Percentiles rank a stretch among this genome's conserved stretches.
Conservation (phyloP, 2,888 invertebrate genomes). For the Pseudanteris insignis region DNA sequence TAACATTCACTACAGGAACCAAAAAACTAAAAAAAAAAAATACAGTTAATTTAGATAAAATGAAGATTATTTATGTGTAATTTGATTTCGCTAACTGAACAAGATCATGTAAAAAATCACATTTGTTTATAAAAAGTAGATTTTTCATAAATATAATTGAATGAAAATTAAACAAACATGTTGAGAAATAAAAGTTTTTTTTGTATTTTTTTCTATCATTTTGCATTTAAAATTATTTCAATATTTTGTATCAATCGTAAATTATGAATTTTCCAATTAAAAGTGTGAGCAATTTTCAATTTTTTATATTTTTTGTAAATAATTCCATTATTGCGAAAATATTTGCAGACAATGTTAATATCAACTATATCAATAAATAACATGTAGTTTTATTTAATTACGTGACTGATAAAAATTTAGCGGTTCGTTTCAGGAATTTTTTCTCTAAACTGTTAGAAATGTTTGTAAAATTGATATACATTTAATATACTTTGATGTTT, state of each 20-base stretch:
- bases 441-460: too few relatives aligned
- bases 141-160: neutral
- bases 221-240: neutral
- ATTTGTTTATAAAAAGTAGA: neutral
- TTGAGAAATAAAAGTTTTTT: neutral
- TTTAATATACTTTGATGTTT: too few relatives aligned
- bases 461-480: too few relatives aligned
- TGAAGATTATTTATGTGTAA: neutral
- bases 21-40: too few relatives aligned
- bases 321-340: neutral
- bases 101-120: neutral
- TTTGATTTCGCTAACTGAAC: neutral
- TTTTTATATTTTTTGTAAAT: neutral
- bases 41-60: neutral
- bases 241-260: neutral
- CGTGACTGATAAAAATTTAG: neutral
- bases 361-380: neutral
- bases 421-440: neutral
- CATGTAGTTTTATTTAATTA: neutral
- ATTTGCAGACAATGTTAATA: neutral
- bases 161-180: neutral
- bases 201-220: neutral
- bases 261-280: neutral
- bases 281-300: neutral
- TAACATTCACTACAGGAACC: too few relatives aligned